Conservation (phyloP, 1,140 invertebrate genomes). For the Bombyx mandarina region DNA sequence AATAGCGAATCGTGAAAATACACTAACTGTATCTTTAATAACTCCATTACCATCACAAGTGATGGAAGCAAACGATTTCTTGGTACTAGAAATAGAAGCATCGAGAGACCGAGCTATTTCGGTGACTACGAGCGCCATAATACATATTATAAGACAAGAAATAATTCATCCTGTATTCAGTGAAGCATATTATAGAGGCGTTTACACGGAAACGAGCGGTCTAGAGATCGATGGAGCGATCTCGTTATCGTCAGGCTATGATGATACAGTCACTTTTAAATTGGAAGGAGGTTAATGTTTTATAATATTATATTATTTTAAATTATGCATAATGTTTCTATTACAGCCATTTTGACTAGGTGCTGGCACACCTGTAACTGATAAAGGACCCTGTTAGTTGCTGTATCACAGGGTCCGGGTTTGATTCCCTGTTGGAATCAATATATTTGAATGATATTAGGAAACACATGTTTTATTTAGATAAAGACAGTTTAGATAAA, state of each 20-base stretch:
- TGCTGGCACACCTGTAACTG: too few species aligned
- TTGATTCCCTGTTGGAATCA: too few species aligned
- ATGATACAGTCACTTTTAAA: constrained; percentile 28
- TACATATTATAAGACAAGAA: constrained; percentile 22
- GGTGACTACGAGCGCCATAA: constrained; percentile 24
- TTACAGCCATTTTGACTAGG: too few species aligned
- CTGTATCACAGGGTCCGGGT: too few species aligned
- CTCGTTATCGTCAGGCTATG: constrained; percentile 23
- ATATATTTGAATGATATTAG: too few species aligned
- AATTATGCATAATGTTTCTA: too few species aligned
- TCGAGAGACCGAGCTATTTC: constrained; percentile 27
- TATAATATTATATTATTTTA: too few species aligned
- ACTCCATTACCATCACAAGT: constrained; percentile 20
- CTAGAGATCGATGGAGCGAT: constrained; percentile 28
- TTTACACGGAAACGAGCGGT: constrained; percentile 18
- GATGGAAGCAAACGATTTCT: constrained; percentile 21
- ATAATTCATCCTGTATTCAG: constrained; percentile 26
- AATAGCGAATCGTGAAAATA: constrained; percentile 15
- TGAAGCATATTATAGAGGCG: constrained; percentile 31
- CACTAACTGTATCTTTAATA: constrained; percentile 17
- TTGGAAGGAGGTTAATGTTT: constrained; percentile 27
- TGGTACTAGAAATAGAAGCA: constrained; percentile 34
- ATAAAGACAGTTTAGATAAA: too few species aligned
- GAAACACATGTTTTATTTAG: too few species aligned
- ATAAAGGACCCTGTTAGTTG: too few species aligned